These are phyloP conservation scores for Aporophyla lueneburgensis DNA, from an alignment of 2,888 invertebrate species.

Conservation along the genomic window DNA sequence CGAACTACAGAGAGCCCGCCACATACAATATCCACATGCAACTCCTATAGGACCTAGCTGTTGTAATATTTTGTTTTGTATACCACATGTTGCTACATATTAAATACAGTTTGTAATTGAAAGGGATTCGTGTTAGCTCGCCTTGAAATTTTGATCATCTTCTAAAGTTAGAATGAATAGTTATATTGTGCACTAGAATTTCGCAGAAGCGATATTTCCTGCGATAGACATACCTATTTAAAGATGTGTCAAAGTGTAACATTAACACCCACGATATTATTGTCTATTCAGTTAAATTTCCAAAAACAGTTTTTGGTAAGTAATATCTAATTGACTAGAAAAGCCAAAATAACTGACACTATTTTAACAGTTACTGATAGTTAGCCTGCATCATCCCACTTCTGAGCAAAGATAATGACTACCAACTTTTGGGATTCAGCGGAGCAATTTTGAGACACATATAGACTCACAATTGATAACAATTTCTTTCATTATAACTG, in stretches of 20 bases:
- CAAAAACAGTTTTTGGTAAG: background rate
- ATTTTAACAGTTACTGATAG: background rate
- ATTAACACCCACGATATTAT: background rate
- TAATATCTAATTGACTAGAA: background rate
- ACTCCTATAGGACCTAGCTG: constrained; percentile 46
- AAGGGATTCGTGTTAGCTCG: constrained; percentile 21
- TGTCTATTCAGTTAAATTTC: background rate
- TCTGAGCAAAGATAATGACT: background rate
- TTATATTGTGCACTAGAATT: background rate
- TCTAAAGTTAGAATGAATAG: background rate
- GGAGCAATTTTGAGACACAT: too few species aligned
- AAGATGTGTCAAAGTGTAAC: background rate
- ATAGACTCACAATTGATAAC: too few species aligned
- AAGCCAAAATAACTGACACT: background rate
- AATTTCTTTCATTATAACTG: background rate
- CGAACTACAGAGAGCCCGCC: constrained; percentile 38
- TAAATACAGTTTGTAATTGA: constrained; percentile 49
- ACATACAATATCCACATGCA: constrained; percentile 58
- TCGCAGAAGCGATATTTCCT: background rate
- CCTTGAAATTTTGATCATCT: constrained; percentile 36
- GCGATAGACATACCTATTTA: background rate
- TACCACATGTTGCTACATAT: constrained; percentile 52
- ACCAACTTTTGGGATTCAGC: background rate
- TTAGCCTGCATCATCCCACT: background rate
- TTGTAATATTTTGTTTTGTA: constrained; percentile 61